Evolutionary conservation across 1,140 invertebrate species (phyloP), one percentile per base, ranked within the genome.

Genomic region (Caenorhabditis tropicalis): DNA sequence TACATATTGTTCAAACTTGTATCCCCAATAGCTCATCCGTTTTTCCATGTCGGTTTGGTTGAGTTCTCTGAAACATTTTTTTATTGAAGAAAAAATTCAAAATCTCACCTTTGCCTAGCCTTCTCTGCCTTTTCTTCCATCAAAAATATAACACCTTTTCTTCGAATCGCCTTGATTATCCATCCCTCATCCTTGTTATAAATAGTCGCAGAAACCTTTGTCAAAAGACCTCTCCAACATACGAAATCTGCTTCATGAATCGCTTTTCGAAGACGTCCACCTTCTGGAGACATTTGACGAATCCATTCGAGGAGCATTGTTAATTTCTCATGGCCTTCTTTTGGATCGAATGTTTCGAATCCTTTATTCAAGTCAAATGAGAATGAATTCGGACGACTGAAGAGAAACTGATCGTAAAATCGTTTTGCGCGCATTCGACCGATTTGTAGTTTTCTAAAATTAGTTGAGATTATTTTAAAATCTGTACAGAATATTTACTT

Each of bases 1-100:
- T 81, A 95, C 88, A 90, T 93, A 96, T 85, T 95, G 94, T 89
- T 96, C 95, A 93, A 96, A 96, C 91, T 95, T 95, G 88, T 93
- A 94, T 24, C 95, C 95, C 94, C 94, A 95, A 19, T 94, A 94
- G 48, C 90, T 92, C 92, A 94, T 94, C 86, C 92, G 89, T 88
- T 93, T 91, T 15, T 94, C 91, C 51, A 88, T 89, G 12, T 92
- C 89, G 51, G 79, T 49, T 43, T 39, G 33, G 21, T 74, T 74
- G 36, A 74, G 65, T 21, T 74, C 65, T 43, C 65, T 74, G n/a
- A 43, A 70, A 65, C 15, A 56, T 6, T 27, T n/a, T n/a, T n/a
- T n/a, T n/a, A n/a, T n/a, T n/a, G n/a, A n/a, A n/a, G n/a, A 43
- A 43, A 43, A 5, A 43, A 43, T 43, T 43, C n/a, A n/a, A n/a